Conservation (phyloP, 2,113 vertebrate genomes). For the Cnemophilus loriae region DNA sequence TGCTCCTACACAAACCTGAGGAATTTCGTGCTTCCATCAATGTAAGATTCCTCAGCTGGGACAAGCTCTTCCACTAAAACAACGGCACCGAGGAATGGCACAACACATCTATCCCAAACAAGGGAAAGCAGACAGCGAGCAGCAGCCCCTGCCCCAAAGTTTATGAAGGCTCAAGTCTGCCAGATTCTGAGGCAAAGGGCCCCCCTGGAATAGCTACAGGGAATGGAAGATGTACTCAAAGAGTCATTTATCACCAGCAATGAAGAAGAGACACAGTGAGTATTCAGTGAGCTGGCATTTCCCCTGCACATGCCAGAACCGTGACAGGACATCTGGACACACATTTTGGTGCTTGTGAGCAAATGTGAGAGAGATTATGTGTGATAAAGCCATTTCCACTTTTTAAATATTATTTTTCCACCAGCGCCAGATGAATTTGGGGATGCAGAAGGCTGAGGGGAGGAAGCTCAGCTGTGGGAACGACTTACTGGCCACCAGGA, state of each 20-base stretch:
- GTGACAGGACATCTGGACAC: too few relatives aligned
- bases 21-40: background rate
- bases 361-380: background rate
- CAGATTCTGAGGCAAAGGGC: background rate
- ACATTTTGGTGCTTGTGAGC: fast-evolving
- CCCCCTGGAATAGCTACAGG: background rate
- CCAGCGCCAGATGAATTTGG: background rate
- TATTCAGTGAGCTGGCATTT: background rate
- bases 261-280: background rate
- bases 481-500: slow-evolving; percentile 81
- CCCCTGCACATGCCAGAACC: background rate
- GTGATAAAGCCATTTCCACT: fast-evolving
- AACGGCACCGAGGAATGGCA: background rate
- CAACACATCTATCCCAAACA: background rate
- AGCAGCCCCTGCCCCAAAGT: background rate
- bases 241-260: background rate
- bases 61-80: background rate
- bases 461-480: fast-evolving
- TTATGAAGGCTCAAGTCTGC: background rate
- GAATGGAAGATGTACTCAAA: background rate
- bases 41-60: background rate
- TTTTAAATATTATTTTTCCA: background rate
- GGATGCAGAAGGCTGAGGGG: fast-evolving
- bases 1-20: background rate
- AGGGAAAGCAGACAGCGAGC: background rate